Percentiles rank a stretch among this genome's conserved stretches.
Evolutionary conservation across 2,113 vertebrate species (phyloP).

Genomic region (Odobenus rosmarus): DNA sequence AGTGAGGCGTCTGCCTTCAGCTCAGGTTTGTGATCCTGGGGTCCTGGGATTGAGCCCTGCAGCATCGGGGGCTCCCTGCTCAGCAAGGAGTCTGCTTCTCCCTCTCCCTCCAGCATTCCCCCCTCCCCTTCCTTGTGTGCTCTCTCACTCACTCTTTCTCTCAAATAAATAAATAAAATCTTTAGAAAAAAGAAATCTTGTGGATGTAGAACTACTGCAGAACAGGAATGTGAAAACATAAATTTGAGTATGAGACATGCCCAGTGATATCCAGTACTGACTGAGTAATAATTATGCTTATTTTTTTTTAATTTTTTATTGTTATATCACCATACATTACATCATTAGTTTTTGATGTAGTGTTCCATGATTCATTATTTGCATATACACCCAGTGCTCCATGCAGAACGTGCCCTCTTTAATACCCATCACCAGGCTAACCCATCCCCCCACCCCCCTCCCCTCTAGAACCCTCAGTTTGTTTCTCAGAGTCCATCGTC

Average conservation of each 20-base stretch:
- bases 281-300: background rate
- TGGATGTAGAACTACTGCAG: background rate
- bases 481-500: no score
- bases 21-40: background rate
- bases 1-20: fast-evolving
- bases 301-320: background rate
- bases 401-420: no score
- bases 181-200: background rate
- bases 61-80: no score
- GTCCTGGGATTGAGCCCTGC: background rate
- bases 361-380: no score
- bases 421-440: no score
- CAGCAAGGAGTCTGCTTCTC: background rate
- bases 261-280: background rate
- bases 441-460: no score
- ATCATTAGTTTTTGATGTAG: no score
- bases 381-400: no score
- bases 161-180: background rate
- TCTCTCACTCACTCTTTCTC: background rate
- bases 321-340: no score
- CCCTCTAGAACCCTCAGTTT: no score
- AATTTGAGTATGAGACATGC: background rate
- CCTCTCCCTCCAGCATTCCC: background rate
- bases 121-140: fast-evolving
- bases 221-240: background rate